Evolutionary conservation across 2,797 vertebrate species (phyloP).

Genomic region (Amazonetta brasiliensis): DNA sequence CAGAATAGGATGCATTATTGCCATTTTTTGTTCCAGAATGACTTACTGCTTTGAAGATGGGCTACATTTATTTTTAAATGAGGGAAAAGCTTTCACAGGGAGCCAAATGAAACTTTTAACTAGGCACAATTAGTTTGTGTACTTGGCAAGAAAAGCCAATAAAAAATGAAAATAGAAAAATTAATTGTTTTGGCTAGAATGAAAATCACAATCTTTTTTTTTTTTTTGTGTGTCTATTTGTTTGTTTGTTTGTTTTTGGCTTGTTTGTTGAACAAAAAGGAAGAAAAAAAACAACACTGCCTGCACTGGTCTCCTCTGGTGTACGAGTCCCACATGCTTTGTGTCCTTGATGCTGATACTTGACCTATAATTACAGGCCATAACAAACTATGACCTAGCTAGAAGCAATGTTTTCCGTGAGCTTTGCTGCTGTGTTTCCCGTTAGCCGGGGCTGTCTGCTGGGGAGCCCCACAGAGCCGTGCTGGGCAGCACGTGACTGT

Average conservation of each 20-base stretch:
- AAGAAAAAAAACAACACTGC: background rate
- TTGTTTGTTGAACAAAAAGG: background rate
- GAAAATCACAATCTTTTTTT: background rate
- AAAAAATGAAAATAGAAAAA: constrained; percentile 13
- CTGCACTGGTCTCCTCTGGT: background rate
- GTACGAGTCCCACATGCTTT: background rate
- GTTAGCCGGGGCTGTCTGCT: background rate
- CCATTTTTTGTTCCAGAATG: background rate
- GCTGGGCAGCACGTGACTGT: background rate
- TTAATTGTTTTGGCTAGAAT: background rate
- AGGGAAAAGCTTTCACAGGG: background rate
- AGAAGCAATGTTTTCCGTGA: background rate
- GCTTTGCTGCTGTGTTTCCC: background rate
- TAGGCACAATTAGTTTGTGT: background rate
- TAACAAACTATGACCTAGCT: background rate
- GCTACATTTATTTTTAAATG: background rate
- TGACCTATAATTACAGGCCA: background rate
- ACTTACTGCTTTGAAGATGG: constrained; percentile 22
- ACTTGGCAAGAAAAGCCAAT: background rate
- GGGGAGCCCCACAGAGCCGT: background rate
- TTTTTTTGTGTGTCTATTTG: accelerated
- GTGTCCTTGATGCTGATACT: background rate
- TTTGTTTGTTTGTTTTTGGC: background rate
- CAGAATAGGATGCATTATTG: background rate
- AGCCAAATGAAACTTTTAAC: constrained; percentile 4